These are phyloP conservation scores for Lycaena phlaeas DNA, from an alignment of 2,888 invertebrate genomes.

Conservation along the genomic window DNA sequence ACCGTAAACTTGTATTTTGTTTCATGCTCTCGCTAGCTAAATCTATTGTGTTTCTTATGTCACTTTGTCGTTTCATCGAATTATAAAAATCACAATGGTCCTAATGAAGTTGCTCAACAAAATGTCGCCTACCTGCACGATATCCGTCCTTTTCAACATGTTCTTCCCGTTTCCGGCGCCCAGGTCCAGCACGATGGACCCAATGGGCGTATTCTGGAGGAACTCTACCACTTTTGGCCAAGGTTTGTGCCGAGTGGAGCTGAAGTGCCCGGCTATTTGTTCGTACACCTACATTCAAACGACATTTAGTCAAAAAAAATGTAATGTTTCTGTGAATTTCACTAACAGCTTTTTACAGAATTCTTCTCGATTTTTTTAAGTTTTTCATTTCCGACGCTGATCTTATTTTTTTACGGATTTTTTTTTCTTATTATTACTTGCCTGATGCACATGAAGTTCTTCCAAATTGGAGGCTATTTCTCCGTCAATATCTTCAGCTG, in stretches of 20 bases:
- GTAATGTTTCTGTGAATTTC: too few relatives aligned
- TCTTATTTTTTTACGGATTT: too few relatives aligned
- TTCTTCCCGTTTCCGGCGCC: conserved; percentile 99
- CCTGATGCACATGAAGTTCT: conserved; percentile 83
- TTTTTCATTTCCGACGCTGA: too few relatives aligned
- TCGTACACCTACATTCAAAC: conserved; percentile 94
- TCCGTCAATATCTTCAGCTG: conserved; percentile 39
- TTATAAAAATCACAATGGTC: too few relatives aligned
- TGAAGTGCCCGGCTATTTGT: conserved; percentile 94
- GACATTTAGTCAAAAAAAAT: too few relatives aligned
- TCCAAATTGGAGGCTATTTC: conserved; percentile 78
- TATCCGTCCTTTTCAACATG: conserved; percentile 74
- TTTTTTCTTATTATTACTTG: too few relatives aligned
- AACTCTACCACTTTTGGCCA: conserved; percentile 95
- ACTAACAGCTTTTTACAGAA: too few relatives aligned
- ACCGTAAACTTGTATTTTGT: too few relatives aligned
- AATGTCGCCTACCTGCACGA: conserved; percentile 76
- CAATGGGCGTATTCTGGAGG: conserved; percentile 75
- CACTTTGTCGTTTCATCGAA: too few relatives aligned
- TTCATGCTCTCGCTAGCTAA: too few relatives aligned
- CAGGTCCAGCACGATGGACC: conserved; percentile 87
- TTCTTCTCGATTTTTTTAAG: too few relatives aligned
- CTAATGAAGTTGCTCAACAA: too few relatives aligned
- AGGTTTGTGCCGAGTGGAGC: conserved; percentile 92
- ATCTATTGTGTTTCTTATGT: not conserved